Base-by-base conservation (phyloP, 1,140 invertebrate genomes). In the Oedothorax gibbosus region DNA sequence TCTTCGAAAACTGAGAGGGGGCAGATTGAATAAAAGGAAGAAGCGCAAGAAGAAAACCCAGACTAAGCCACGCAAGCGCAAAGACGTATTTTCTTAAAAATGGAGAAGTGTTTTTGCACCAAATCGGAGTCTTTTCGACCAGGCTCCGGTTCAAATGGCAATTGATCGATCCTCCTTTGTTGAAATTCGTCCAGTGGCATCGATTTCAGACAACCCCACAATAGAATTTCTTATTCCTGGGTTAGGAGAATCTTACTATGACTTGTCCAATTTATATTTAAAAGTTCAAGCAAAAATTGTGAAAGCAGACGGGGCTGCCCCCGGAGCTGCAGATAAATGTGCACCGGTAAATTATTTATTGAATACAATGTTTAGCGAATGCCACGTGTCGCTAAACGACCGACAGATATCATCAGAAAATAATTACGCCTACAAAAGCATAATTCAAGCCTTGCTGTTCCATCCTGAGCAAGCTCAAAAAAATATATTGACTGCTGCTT, bases 311-410 rank as follows among this genome's bases (percentile, higher is more conserved):
- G 35, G 21, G 15, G 0, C 65, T 49, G 21, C 8, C 7, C n/a
- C 50, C 65, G 15, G 7, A 35, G 0, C 65, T 0, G 15, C 20
- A 20, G 65, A 68, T 1, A 35, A 35, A 10, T 68, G 65, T 35
- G 65, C 21, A 35, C 65, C 20, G 3, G 50, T 35, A 20, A 68
- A 35, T 15, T 35, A 50, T 35, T 15, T 50, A 49, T 68, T 68
- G 65, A 68, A 68, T 49, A 68, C 65, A 15, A 68, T 68, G 65
- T 68, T 68, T 10, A 49, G 21, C 0, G 65, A 68, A 35, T 68
- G 65, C 50, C 65, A 68, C 35, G 50, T 68, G 18, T 68, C 65
- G 50, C 21, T 68, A 4, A 68, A 35, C 15, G 35, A 68, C 50
- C 20, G 35, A 10, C 65, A 35, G 21, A 68, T 68, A 21, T 68